Base-by-base conservation (phyloP, 1,140 invertebrate genomes). In the Aphis craccivora region DNA sequence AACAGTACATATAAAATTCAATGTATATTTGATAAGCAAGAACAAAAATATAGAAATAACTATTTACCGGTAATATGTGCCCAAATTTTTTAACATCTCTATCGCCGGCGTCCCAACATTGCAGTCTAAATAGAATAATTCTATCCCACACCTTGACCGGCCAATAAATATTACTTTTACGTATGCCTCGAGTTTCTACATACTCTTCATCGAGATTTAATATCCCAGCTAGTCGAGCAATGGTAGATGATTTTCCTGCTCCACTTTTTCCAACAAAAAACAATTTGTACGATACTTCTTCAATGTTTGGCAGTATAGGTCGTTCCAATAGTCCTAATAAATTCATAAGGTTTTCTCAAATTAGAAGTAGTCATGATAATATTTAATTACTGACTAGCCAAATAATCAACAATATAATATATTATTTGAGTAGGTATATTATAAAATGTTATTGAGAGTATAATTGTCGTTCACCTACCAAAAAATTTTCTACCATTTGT, bases 101-200 rank as follows among this genome's bases (percentile, higher is more conserved):
- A 67, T 96, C 96, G 2, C 96, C 96, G 14, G 96, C 96, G 95
- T 97, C 96, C 96, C 96, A 96, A 84, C 96, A 96, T 94, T 96
- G 96, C 22, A 97, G 94, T 94, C 96, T 95, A 94, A 96, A 96
- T 53, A 97, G 94, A 35, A 96, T 95, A 22, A 96, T 95, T 94
- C 96, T 95, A 60, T 96, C 95, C 95, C 95, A 95, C 43, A 96
- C 95, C 94, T 96, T 96, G 8, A 95, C 96, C n/a, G 96, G 96
- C 96, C 96, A 97, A 94, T 96, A 96, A 53, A 96, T 95, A 87
- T 95, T 95, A 37, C 95, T 96, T 93, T 96, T 96, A 93, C 96
- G 95, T 92, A 97, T 96, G 2, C 96, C 96, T 95, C 95, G 94
- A n/a, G 96, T 96, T 95, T 96, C 96, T 88, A 95, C 94, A 90